phyloP scores from a whole-genome alignment of 2,113 vertebrate species.

The Onychostoma macrolepis region DNA sequence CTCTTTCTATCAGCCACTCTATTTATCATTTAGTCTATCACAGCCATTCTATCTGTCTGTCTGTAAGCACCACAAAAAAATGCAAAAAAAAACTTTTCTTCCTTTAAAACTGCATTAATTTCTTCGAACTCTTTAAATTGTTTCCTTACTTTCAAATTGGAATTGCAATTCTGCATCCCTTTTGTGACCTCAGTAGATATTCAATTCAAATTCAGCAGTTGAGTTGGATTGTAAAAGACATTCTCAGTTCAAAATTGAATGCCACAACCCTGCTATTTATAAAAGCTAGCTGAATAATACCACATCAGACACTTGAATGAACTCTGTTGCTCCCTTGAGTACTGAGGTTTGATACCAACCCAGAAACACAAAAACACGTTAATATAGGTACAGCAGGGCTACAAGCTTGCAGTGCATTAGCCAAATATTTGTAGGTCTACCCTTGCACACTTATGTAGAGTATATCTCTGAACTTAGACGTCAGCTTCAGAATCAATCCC shows the following conservation, averaged over 20 bases:
- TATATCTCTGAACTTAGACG: background rate
- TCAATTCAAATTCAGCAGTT: background rate
- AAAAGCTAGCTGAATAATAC: background rate
- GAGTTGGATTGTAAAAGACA: background rate
- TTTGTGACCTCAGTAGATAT: background rate
- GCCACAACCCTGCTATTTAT: background rate
- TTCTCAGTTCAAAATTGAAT: background rate
- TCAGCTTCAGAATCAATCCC: background rate
- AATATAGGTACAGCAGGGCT: background rate
- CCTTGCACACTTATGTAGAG: background rate
- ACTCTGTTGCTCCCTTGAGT: background rate
- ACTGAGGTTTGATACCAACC: background rate
- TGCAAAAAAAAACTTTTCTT: background rate
- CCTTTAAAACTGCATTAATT: background rate
- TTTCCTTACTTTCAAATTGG: background rate
- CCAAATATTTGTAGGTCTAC: background rate
- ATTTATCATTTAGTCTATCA: background rate
- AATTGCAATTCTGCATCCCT: background rate
- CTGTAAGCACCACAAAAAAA: background rate
- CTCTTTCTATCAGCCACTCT: background rate
- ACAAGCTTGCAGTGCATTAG: background rate
- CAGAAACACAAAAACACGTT: background rate
- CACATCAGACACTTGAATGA: background rate
- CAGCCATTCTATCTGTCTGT: background rate
- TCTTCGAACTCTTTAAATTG: background rate